phyloP scores from a whole-genome alignment of 2,797 vertebrate genomes.

The Danio kyathit region DNA sequence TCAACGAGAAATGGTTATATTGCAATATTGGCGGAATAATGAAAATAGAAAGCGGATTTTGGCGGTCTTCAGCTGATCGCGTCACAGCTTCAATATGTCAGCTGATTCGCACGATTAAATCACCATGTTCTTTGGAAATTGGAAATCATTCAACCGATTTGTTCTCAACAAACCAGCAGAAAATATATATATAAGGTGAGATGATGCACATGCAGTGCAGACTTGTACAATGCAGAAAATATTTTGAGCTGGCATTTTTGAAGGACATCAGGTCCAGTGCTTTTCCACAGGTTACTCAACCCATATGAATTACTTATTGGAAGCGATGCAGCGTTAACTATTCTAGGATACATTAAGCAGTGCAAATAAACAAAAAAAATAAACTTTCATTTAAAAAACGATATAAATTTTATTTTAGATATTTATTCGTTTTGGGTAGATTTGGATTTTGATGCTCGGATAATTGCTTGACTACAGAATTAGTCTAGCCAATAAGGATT shows the following conservation, averaged over 20 bases:
- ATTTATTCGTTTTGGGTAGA: not conserved
- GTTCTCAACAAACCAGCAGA: conserved; percentile 57
- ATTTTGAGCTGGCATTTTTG: not conserved
- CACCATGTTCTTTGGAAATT: conserved; percentile 69
- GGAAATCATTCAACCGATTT: conserved; percentile 68
- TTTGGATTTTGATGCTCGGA: not conserved
- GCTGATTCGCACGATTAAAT: conserved; percentile 61
- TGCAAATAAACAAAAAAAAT: not conserved
- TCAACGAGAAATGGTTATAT: not conserved
- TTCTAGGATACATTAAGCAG: not conserved
- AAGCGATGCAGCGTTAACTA: not conserved
- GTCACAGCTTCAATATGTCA: conserved; percentile 49
- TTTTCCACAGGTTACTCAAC: conserved; percentile 25
- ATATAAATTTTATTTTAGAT: not conserved
- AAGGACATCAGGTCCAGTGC: not conserved
- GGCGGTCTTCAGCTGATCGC: conserved; percentile 48
- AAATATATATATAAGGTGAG: conserved; percentile 66
- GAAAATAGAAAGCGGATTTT: not conserved
- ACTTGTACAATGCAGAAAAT: conserved; percentile 4
- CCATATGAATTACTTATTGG: not conserved
- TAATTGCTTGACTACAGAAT: not conserved
- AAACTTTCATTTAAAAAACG: not conserved
- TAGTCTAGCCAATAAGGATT: not conserved
- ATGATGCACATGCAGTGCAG: conserved; percentile 38
- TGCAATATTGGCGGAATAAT: not conserved